Evolutionary conservation across 2,113 vertebrate species (phyloP).

Genomic region (Dolichallabes microphthalmus): DNA sequence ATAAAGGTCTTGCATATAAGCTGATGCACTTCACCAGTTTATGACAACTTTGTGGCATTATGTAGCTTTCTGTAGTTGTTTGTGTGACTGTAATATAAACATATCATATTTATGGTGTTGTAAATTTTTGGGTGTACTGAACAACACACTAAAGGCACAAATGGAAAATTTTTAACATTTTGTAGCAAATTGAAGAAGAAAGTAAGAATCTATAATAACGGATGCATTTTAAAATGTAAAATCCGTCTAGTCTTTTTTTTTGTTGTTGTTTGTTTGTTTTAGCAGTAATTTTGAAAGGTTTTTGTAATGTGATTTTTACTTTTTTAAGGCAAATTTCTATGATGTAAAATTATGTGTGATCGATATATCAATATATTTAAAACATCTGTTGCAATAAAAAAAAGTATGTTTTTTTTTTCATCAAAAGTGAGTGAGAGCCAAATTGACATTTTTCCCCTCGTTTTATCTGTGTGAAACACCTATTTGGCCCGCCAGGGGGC

Average conservation of each 20-base stretch:
- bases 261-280: background rate
- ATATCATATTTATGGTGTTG: background rate
- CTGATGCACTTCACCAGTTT: background rate
- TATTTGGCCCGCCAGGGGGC: background rate
- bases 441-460: too few species aligned
- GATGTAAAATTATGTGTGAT: conserved; percentile 39
- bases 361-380: conserved; percentile 38
- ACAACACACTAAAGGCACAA: background rate
- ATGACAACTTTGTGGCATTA: conserved; percentile 12
- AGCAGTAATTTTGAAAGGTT: conserved; percentile 18
- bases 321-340: conserved; percentile 50
- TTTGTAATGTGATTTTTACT: conserved; percentile 30
- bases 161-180: background rate
- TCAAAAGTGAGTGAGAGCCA: too few species aligned
- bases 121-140: background rate
- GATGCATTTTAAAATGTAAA: background rate
- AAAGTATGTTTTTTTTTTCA: conserved; percentile 4
- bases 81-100: background rate
- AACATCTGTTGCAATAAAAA: conserved; percentile 36
- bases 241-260: too few species aligned
- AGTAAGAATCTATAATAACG: background rate
- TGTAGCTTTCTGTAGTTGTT: background rate
- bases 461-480: background rate
- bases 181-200: background rate
- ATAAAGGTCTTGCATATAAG: background rate